Evolutionary conservation across 2,113 vertebrate genomes (phyloP).

Genomic region (Parotia lawesii): DNA sequence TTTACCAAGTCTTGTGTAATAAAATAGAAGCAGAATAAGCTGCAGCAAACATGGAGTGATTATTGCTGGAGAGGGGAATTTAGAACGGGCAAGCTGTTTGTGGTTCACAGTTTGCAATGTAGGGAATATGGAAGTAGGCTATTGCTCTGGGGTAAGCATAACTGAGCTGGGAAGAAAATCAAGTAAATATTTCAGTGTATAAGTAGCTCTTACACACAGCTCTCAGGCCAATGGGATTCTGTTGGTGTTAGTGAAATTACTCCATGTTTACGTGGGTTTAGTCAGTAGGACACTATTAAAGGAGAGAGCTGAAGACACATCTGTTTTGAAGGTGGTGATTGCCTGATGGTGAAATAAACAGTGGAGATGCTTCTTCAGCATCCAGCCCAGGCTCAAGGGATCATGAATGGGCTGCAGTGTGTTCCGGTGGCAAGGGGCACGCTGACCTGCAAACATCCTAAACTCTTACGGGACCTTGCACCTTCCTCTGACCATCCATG

Average conservation of each 20-base stretch:
- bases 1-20: neutral
- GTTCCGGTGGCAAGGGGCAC: rapidly evolving
- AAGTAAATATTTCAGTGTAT: neutral
- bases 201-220: neutral
- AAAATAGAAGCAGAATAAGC: neutral
- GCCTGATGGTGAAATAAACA: neutral
- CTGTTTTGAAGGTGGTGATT: neutral
- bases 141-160: slow-evolving; percentile 19
- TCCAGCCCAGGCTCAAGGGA: neutral
- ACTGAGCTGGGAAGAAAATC: neutral
- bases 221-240: neutral
- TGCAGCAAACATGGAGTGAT: neutral
- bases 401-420: neutral
- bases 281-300: slow-evolving; percentile 17
- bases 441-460: neutral
- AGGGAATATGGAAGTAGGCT: neutral
- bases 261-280: neutral
- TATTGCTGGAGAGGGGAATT: neutral
- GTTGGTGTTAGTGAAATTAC: slow-evolving; percentile 9
- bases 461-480: neutral
- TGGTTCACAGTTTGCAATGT: neutral
- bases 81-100: neutral
- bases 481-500: neutral
- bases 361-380: neutral
- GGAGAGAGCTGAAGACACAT: neutral